Percentiles rank a stretch among this genome's conserved stretches.
phyloP scores from a whole-genome alignment of 2,888 invertebrate species.

The Drosophila melanosoma region DNA sequence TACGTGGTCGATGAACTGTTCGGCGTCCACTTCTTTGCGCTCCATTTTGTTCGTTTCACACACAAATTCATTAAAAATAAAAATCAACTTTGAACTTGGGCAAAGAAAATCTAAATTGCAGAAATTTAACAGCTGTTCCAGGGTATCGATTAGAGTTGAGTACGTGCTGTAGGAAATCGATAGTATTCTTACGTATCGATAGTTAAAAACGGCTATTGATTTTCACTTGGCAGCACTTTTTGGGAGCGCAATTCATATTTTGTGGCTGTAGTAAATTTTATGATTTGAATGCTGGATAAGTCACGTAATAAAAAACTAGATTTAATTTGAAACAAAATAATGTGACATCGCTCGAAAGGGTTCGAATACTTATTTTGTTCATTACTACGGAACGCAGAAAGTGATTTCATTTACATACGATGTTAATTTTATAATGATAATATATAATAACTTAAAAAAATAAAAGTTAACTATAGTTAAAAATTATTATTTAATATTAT shows the following conservation, averaged over 20 bases:
- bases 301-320: neutral
- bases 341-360: neutral
- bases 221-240: slow-evolving; percentile 18
- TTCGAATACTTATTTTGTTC: neutral
- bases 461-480: neutral
- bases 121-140: slow-evolving; percentile 42
- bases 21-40: slow-evolving; percentile 74
- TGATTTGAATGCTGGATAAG: neutral
- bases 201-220: no score
- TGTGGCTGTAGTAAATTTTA: neutral
- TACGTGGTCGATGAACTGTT: slow-evolving; percentile 84
- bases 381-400: neutral
- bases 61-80: slow-evolving; percentile 52
- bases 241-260: slow-evolving; percentile 6
- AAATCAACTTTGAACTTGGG: slow-evolving; percentile 46
- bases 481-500: no score
- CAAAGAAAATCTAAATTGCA: slow-evolving; percentile 49
- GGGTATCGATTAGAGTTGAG: slow-evolving; percentile 24
- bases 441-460: neutral
- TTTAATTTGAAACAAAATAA: neutral
- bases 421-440: neutral
- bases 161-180: neutral
- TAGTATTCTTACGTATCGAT: neutral
- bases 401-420: neutral
- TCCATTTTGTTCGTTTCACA: slow-evolving; percentile 64